Evolutionary conservation across 2,888 invertebrate species (phyloP), one percentile per base, ranked within the genome.

Genomic region (Drosophila multiciliata): DNA sequence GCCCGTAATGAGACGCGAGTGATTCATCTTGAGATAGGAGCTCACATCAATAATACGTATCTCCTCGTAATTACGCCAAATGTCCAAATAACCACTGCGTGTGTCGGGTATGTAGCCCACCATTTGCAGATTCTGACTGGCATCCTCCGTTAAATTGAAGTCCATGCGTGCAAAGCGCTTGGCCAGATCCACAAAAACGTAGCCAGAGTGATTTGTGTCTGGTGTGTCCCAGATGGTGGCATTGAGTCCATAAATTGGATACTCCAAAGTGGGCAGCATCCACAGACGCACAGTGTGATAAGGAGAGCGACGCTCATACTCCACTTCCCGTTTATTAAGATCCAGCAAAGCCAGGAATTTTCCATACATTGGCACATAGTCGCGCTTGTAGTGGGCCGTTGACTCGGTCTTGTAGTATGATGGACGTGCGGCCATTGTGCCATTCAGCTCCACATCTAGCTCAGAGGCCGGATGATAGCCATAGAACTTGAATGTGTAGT

Each of bases 61-160:
- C 91, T 97, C 97, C 76, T 97, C 97, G 88, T 96, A 97, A 82
- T 97, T 95, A 45, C 97, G 94, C 97, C 97, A 97, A 15, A 97
- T 94, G 91, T 97, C 95, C 80, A 97, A 95, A 74, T 95, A 94
- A 0, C 95, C 96, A 75, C 96, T 97, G 40, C 97, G 94, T 0
- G 96, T 95, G 91, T 97, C 97, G 0, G 96, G 95, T 76, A 97
- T 96, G 69, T 94, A 94, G 1, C 97, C 97, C 63, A 96, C 94
- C 94, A 97, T 95, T 91, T 96, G 96, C 7, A 96, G 91, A 87
- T 95, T 95, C 91, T 96, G 95, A 12, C 94, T 94, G 23, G 95
- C 95, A 89, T 96, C 96, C 93, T 95, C 94, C 79, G 96, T 97
- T 93, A 96, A 88, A 94, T 97, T 94, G 89, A 96, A 93, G 93